Evolutionary conservation across 2,888 invertebrate species (phyloP), one percentile per base, ranked within the genome.

Genomic region (Polietes domitor): DNA sequence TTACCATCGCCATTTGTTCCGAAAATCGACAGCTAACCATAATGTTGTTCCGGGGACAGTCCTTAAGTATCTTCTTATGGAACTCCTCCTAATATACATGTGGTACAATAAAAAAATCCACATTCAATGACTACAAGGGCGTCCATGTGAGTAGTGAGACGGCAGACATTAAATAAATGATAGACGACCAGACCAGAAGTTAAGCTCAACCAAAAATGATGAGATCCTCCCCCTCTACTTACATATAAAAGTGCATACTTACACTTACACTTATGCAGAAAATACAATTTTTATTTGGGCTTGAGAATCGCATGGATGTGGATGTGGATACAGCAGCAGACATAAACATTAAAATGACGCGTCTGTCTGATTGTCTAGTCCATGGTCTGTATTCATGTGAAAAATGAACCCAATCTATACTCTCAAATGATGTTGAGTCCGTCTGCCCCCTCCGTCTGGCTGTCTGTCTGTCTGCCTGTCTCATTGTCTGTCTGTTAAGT

Each of bases 311-410:
- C 41, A 47, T 47, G 47, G n/a, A n/a, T 47, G n/a, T 47, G 15
- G 6, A 37, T 7, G 12, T 37, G 12, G 10, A 37, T 10, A 9
- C 10, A 32, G 5, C 5, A 32, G 32, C 7, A 32, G 3, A 5
- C 3, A 50, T 6, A 55, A 55, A 12, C 12, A 24, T 24, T 55
- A 55, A 58, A 58, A 24, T 26, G 58, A 26, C 26, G 58, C 58
- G 58, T 58, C 58, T 50, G 58, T 58, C 58, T 15, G 24, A 24
- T 7, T 53, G 58, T 58, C 58, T 58, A 58, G 58, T 58, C 58
- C 26, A 24, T 10, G 58, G 26, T 26, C 58, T 55, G 21, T 10
- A 55, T 1, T 24, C 12, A 24, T 58, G 9, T 58, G 58, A 58
- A 58, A 58, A 58, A 58, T 58, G 58, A 26, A 58, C 2, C 58